Percentiles rank a stretch among this genome's conserved stretches.
These are phyloP conservation scores for Ranitomeya imitator DNA, from an alignment of 2,113 vertebrate species.

Conservation along the genomic window DNA sequence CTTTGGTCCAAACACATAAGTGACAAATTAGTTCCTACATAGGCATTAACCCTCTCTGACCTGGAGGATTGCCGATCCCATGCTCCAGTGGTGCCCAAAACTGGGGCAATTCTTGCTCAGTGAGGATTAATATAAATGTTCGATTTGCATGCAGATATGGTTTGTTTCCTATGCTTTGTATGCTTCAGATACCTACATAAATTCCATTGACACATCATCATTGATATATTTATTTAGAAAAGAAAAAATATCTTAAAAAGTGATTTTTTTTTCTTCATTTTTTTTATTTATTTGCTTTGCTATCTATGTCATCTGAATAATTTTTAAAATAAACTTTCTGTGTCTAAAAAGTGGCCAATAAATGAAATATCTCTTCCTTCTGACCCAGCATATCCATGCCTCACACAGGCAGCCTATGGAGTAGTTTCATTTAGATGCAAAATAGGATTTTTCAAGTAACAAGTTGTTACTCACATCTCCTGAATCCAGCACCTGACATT, in stretches of 20 bases:
- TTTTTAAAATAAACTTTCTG: no score
- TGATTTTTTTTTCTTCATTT: no score
- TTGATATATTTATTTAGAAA: neutral
- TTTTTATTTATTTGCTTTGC: no score
- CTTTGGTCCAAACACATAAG: conserved; percentile 24
- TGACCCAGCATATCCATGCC: neutral
- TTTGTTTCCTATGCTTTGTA: neutral
- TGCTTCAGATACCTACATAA: neutral
- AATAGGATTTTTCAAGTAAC: no score
- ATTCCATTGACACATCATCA: neutral
- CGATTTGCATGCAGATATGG: conserved; percentile 8
- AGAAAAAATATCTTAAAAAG: no score
- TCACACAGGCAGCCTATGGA: neutral
- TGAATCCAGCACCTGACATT: no score
- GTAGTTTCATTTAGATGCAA: no score
- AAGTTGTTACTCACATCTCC: no score
- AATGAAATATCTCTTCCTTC: no score
- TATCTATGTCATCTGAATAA: no score
- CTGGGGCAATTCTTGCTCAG: neutral
- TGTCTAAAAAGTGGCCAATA: no score
- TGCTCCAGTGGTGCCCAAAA: conserved; percentile 44
- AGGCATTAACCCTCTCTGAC: conserved; percentile 35
- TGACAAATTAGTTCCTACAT: conserved; percentile 43
- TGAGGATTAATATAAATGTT: conserved; percentile 32
- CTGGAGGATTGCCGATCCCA: conserved; percentile 30